Evolutionary conservation across 1,140 invertebrate genomes (phyloP).

Genomic region (Eriosoma lanigerum): DNA sequence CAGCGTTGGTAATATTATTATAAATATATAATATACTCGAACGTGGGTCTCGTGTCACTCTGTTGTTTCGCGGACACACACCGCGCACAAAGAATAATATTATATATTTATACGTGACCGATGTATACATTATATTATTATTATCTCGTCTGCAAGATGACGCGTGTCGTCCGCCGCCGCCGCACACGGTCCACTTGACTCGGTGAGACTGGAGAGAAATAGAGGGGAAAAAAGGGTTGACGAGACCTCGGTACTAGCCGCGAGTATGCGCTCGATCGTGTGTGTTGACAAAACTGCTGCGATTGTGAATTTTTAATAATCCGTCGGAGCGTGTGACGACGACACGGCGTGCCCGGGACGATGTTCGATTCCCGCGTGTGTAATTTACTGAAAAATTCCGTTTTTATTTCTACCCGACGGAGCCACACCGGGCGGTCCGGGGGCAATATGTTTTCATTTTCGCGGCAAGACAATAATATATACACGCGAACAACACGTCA

Average conservation of each 20-base stretch:
- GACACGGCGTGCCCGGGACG: not conserved
- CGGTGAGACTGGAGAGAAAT: too few species aligned
- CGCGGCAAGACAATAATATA: too few species aligned
- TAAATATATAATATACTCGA: not conserved
- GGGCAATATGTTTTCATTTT: not conserved
- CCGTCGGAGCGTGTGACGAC: not conserved
- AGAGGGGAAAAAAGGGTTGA: not conserved
- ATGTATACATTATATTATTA: not conserved
- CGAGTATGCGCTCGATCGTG: not conserved
- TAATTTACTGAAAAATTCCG: constrained; percentile 29
- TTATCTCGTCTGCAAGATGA: constrained; percentile 28
- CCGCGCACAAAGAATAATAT: not conserved
- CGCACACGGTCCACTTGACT: constrained; percentile 42
- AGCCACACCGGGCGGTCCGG: too few species aligned
- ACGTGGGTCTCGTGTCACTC: not conserved
- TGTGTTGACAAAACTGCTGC: constrained; percentile 39
- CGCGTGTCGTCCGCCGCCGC: constrained; percentile 10
- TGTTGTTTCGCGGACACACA: not conserved
- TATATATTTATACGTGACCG: not conserved
- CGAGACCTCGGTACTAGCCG: not conserved
- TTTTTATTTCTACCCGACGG: not conserved
- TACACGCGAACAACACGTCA: too few species aligned
- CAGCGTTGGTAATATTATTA: not conserved
- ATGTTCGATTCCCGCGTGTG: not conserved
- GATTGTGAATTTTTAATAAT: not conserved